A percentile compares a stretch with the other conserved stretches of the same genome.
Conservation (phyloP, 2,888 invertebrate genomes). For the Troides oblongomaculatus region DNA sequence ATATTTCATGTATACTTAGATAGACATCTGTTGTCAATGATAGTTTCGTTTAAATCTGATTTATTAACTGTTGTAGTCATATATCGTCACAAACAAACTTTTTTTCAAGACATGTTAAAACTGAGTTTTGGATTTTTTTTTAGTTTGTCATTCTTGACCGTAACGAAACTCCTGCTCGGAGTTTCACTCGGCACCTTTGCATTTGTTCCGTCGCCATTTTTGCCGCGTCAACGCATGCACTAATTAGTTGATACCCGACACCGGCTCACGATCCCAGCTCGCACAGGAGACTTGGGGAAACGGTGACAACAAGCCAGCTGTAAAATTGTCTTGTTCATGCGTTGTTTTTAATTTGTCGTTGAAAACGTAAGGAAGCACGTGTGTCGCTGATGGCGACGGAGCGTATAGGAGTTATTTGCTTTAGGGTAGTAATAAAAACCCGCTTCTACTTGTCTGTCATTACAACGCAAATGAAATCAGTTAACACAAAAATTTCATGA, state of each 20-base stretch:
- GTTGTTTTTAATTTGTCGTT: slow-evolving; percentile 34
- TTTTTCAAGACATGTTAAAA: not conserved
- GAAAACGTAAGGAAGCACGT: slow-evolving; percentile 22
- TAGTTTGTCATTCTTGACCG: slow-evolving; percentile 34
- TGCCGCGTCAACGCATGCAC: slow-evolving; percentile 72
- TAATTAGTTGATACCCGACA: slow-evolving; percentile 72
- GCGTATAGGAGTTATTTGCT: not conserved
- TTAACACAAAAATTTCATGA: not conserved
- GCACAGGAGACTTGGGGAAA: slow-evolving; percentile 57
- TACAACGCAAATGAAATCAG: not conserved
- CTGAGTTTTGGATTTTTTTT: not conserved
- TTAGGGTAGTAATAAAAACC: not conserved
- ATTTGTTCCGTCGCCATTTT: slow-evolving; percentile 56
- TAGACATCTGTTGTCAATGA: no score
- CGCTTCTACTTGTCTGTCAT: slow-evolving; percentile 3
- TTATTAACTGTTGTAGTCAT: no score
- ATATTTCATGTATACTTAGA: no score
- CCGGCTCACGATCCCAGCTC: slow-evolving; percentile 51
- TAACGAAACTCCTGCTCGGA: slow-evolving; percentile 36
- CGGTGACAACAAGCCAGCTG: slow-evolving; percentile 58
- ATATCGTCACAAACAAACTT: no score
- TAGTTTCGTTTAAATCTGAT: no score
- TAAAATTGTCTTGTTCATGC: slow-evolving; percentile 57
- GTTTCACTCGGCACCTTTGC: slow-evolving; percentile 59
- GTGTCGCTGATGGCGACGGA: not conserved